These are phyloP conservation scores for Pluvianellus socialis DNA, from an alignment of 2,113 vertebrate genomes.

Conservation along the genomic window DNA sequence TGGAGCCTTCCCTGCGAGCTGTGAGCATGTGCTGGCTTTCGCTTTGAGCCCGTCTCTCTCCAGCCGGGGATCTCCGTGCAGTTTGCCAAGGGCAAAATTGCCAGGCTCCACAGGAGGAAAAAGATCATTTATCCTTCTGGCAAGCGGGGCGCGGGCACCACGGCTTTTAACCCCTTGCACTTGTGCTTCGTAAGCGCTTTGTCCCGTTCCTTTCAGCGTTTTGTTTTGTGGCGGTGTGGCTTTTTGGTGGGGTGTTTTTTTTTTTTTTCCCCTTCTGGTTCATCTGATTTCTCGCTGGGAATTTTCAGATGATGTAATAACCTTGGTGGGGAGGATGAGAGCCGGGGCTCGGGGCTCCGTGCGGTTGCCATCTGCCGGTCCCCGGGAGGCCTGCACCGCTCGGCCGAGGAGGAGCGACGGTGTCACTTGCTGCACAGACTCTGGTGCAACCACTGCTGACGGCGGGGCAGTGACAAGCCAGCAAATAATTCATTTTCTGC, in stretches of 20 bases:
- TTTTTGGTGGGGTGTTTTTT: not conserved
- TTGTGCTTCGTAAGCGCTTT: not conserved
- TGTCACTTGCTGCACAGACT: not conserved
- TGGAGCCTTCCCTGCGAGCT: not conserved
- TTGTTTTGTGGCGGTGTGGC: too few species aligned
- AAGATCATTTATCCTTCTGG: not conserved
- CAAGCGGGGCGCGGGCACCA: not conserved
- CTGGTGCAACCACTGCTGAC: not conserved
- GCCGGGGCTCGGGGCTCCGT: not conserved
- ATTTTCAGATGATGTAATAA: constrained; percentile 66
- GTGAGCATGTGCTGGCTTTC: constrained; percentile 13
- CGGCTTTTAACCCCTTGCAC: not conserved
- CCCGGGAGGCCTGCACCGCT: not conserved
- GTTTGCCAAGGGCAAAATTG: not conserved
- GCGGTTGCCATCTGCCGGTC: constrained; percentile 73
- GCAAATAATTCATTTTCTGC: not conserved
- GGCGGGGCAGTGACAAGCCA: not conserved
- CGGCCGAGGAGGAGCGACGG: not conserved
- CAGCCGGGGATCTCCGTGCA: not conserved
- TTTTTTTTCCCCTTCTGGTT: not conserved
- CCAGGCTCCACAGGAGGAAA: not conserved
- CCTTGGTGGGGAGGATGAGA: constrained; percentile 32
- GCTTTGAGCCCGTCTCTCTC: not conserved
- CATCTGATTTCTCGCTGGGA: constrained; percentile 26
- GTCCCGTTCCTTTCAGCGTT: not conserved